Evolutionary conservation across 2,797 vertebrate species (phyloP), one percentile per base, ranked within the genome.

Genomic region (Rhadinocentrus ornatus): DNA sequence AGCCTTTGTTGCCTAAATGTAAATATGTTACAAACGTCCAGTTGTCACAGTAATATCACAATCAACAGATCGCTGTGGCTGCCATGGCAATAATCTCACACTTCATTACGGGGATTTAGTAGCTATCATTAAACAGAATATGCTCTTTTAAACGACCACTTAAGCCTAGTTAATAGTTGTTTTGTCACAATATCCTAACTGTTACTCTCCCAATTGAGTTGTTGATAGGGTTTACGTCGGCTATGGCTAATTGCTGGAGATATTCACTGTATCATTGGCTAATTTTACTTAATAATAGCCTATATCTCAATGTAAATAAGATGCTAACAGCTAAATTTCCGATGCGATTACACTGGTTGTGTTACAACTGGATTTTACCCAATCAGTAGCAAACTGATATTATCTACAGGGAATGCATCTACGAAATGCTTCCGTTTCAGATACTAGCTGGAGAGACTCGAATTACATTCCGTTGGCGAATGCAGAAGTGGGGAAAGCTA

Each of bases 161-260:
- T 22, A 35, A 73, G 24, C 24, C 3, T n/a, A 22, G 52, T 39
- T 68, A 56, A 29, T 34, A 32, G 20, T 20, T 31, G 58, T 68
- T 71, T 57, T 37, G 31, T 66, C 39, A 52, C 35, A 66, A 59
- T 32, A 69, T 65, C 35, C 71, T 31, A 75, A 60, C 63, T 8
- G 50, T 55, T 69, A 37, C 68, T 67, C 70, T 66, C 29, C 34
- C 24, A 70, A 4, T 16, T 58, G 31, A 63, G 39, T 2, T 20
- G 63, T 74, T 65, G 34, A 32, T 54, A 70, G 62, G 78, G 4
- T 75, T 76, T 52, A 50, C 1, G 11, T 27, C 53, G 86, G 84
- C 71, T 81, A 69, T 18, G 82, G 53, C 87, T 88, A 92, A 72
- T 81, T 83, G 77, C 81, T 91, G 88, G 84, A 65, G 34, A 86